Percentiles rank a stretch among this genome's conserved stretches.
Conservation (phyloP, 2,113 vertebrate genomes). For the Leptobrachium ailaonicum region DNA sequence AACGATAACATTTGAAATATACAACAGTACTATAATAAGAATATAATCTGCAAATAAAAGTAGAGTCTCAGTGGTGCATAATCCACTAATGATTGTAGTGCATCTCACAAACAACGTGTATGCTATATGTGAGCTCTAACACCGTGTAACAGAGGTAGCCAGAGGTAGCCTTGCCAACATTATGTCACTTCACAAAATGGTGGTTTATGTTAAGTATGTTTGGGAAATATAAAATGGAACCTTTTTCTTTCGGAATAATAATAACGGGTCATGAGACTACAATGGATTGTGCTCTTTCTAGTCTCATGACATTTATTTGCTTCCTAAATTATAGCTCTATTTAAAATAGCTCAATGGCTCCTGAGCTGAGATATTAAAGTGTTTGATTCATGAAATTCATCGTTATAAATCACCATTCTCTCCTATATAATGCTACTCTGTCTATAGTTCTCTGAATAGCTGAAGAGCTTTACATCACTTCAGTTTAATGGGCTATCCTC, state of each 20-base stretch:
- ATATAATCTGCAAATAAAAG: no score
- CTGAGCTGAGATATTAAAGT: conserved; percentile 28
- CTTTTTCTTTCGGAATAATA: conserved; percentile 17
- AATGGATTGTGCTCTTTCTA: conserved; percentile 37
- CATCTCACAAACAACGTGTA: no score
- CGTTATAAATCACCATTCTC: conserved; percentile 27
- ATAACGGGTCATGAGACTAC: conserved; percentile 30
- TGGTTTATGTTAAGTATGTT: conserved; percentile 16
- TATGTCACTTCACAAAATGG: background rate
- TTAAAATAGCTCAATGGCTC: conserved; percentile 44
- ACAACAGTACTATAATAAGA: no score
- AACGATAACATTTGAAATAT: no score
- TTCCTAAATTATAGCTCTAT: conserved; percentile 39
- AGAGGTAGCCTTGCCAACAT: no score
- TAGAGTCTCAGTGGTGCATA: no score
- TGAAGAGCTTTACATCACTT: conserved; percentile 12
- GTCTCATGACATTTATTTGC: conserved; percentile 44
- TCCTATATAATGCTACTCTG: conserved; percentile 9
- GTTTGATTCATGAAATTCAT: conserved; percentile 44
- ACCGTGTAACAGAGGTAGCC: no score
- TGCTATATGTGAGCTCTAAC: no score
- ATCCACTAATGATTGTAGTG: no score
- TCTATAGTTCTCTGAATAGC: conserved; percentile 17
- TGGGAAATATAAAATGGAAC: conserved; percentile 8
- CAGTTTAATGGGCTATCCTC: conserved; percentile 33